Base-by-base conservation (phyloP, 92 coral and sea anemone genomes). In the Phenganax marumi region DNA sequence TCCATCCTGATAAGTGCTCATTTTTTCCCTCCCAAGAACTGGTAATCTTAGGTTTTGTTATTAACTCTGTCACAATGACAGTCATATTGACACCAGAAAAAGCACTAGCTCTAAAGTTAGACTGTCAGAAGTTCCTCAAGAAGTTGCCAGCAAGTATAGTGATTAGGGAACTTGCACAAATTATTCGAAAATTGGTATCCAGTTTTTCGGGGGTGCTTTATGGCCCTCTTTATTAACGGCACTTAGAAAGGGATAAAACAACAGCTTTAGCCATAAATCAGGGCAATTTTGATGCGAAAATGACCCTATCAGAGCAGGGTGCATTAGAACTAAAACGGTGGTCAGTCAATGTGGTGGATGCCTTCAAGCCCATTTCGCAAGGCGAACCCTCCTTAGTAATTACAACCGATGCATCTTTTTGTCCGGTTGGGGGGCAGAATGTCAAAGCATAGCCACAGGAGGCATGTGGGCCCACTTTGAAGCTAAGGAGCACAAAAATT, bases 201-300 rank as follows among this genome's bases (percentile, higher is more conserved):
- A 81, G 89, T 80, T 83, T 87, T 19, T 87, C 91, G 8, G 90
- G 92, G 43, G 84, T 84, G 43, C 86, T 74, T 17, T 55, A 79
- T 82, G 86, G 92, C 46, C 90, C 90, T 26, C 79, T 87, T 51
- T 82, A 86, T 82, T 83, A 86, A 68, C 81, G 90, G n/a, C 75
- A 66, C 48, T 68, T 87, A 22, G 90, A 90, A 79, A 33, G 69
- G 23, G 80, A 87, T 54, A 90, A 87, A 81, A 84, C 86, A 13
- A 49, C 75, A 64, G 86, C 90, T 73, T 80, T 90, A 53, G 85
- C 65, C 49, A 68, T 33, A 12, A 84, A 77, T 8, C 51, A 53
- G 11, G 81, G 66, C 7, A 39, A 51, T 43, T 84, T 62, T 58
- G 87, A 84, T 33, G 25, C 0, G n/a, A 73, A 3, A 10, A 70